Percentiles rank a stretch among this genome's conserved stretches.
These are phyloP conservation scores for Zosterops lateralis DNA, from an alignment of 2,113 vertebrate genomes.

Conservation along the genomic window DNA sequence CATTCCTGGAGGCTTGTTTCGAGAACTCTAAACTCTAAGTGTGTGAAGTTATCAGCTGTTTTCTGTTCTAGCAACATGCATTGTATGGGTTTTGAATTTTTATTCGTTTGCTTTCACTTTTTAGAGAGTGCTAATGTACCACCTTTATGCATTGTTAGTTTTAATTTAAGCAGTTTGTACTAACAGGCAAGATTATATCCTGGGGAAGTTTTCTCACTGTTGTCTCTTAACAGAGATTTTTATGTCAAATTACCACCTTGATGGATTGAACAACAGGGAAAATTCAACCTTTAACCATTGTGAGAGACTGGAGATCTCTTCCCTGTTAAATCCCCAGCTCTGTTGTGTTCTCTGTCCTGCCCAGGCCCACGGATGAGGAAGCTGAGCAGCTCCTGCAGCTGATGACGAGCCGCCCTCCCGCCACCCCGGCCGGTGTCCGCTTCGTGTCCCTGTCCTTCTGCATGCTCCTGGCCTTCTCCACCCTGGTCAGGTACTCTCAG, in stretches of 20 bases:
- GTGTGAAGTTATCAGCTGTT: not conserved
- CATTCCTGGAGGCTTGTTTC: not conserved
- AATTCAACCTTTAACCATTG: not conserved
- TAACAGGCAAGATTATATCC: not conserved
- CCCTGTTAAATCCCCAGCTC: not conserved
- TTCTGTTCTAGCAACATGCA: not conserved
- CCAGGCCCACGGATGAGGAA: constrained; percentile 95
- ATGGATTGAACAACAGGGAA: not conserved
- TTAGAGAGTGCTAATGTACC: not conserved
- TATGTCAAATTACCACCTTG: not conserved
- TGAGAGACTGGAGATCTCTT: not conserved
- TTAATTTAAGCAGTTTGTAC: not conserved
- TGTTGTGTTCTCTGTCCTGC: not conserved
- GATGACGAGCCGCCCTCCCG: constrained; percentile 96
- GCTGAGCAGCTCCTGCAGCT: constrained; percentile 92
- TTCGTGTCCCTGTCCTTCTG: constrained; percentile 95
- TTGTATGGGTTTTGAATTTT: not conserved
- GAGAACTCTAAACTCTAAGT: not conserved
- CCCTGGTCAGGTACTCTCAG: constrained; percentile 86
- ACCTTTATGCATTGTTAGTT: not conserved
- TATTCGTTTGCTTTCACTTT: not conserved
- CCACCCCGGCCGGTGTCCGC: constrained; percentile 93
- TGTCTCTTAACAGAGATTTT: not conserved
- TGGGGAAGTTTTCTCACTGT: not conserved
- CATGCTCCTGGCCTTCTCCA: constrained; percentile 94